phyloP scores from a whole-genome alignment of 1,140 invertebrate species.

The Nymphalis io region DNA sequence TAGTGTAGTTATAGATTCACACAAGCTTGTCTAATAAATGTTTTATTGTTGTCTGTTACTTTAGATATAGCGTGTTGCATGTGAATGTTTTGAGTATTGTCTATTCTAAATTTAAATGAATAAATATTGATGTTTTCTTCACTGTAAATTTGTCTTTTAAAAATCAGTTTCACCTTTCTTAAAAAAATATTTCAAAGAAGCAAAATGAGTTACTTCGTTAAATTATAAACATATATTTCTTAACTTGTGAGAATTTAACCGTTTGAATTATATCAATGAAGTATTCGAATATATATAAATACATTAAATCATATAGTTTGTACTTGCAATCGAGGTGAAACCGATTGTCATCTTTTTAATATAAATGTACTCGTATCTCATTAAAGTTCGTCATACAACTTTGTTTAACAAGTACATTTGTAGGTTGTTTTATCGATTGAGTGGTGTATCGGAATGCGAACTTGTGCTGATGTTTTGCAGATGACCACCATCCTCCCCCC shows the following conservation, averaged over 20 bases:
- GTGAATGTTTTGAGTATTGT: constrained; percentile 49
- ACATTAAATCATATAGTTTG: neutral
- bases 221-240: neutral
- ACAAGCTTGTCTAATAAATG: constrained; percentile 47
- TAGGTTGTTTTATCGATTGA: constrained; percentile 63
- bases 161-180: constrained; percentile 40
- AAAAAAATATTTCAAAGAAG: neutral
- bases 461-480: constrained; percentile 91
- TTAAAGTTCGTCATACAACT: constrained; percentile 40
- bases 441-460: constrained; percentile 81
- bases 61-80: constrained; percentile 70
- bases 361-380: constrained; percentile 32
- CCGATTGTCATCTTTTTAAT: constrained; percentile 45
- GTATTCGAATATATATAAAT: too few species aligned
- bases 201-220: too few species aligned
- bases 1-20: constrained; percentile 42
- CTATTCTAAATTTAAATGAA: constrained; percentile 38
- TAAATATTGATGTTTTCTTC: constrained; percentile 37
- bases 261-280: too few species aligned
- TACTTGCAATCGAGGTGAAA: constrained; percentile 41
- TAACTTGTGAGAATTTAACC: too few species aligned
- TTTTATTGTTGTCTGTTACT: constrained; percentile 48
- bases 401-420: constrained; percentile 41
- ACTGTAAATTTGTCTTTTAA: constrained; percentile 28
- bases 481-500: constrained; percentile 95